Conservation (phyloP, 2,113 vertebrate genomes). For the Myodes glareolus region DNA sequence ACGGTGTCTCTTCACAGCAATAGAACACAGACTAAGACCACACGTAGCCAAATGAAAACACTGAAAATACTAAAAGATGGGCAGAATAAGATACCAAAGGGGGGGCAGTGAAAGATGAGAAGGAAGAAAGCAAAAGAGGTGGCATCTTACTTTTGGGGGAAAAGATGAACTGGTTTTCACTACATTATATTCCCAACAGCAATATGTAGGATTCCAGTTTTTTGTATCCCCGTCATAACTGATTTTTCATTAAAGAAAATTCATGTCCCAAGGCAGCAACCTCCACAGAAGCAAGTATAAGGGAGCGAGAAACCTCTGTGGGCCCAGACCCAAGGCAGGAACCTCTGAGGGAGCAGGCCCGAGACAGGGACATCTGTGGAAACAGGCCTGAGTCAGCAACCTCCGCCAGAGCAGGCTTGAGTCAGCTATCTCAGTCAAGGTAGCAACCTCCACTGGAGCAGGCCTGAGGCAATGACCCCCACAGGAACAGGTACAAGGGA, state of each 20-base stretch:
- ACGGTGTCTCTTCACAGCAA: background rate
- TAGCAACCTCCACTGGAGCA: too few relatives aligned
- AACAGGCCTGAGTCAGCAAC: too few relatives aligned
- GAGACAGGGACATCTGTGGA: too few relatives aligned
- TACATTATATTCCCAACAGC: background rate
- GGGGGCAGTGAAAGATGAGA: background rate
- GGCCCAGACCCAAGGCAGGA: too few relatives aligned
- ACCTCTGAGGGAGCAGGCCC: too few relatives aligned
- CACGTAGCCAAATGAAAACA: background rate
- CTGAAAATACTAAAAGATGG: background rate
- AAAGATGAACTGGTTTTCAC: background rate
- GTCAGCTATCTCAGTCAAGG: too few relatives aligned
- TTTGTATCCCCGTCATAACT: background rate
- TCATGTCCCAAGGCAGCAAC: too few relatives aligned
- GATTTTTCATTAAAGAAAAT: background rate
- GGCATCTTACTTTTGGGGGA: background rate
- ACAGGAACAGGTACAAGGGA: too few relatives aligned
- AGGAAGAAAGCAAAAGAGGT: background rate
- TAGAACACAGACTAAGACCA: background rate
- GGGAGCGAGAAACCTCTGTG: too few relatives aligned
- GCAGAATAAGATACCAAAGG: background rate
- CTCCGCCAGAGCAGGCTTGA: too few relatives aligned
- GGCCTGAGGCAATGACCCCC: too few relatives aligned
- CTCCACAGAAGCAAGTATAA: too few relatives aligned
- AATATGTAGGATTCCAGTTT: background rate